A percentile compares a stretch with the other conserved stretches of the same genome.
These are phyloP conservation scores for Lamellibrachia luymesi DNA, from an alignment of 1,140 invertebrate species.

Conservation along the genomic window DNA sequence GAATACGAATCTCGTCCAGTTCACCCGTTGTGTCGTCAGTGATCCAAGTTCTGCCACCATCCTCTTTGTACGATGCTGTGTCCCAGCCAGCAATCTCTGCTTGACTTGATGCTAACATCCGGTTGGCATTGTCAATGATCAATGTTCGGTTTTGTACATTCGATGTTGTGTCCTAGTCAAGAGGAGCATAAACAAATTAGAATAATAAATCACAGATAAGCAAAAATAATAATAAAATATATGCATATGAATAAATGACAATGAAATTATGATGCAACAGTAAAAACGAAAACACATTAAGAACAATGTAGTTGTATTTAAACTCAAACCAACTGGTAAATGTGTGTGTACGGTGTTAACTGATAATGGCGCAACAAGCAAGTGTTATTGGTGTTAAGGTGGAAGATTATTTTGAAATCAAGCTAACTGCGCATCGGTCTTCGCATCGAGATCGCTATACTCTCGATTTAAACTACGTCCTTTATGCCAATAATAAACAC, in stretches of 20 bases:
- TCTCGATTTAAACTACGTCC: no score
- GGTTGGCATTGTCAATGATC: slow-evolving; percentile 39
- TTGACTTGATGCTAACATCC: neutral
- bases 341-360: no score
- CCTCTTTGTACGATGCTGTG: slow-evolving; percentile 12
- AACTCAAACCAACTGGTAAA: no score
- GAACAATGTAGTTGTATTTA: no score
- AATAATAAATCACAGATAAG: neutral
- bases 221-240: neutral
- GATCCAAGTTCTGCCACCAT: slow-evolving; percentile 37
- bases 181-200: neutral
- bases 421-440: no score
- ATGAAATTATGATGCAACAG: neutral
- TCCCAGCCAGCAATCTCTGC: neutral
- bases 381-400: no score
- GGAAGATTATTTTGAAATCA: no score
- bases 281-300: neutral
- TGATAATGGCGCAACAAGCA: no score
- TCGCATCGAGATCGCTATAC: no score
- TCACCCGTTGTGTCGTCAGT: slow-evolving; percentile 24
- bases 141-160: slow-evolving; percentile 37
- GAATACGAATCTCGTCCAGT: slow-evolving; percentile 34
- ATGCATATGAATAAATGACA: neutral
- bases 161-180: slow-evolving; percentile 19
- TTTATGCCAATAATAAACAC: no score